These are phyloP conservation scores for Oryzias dopingdopingensis DNA, from an alignment of 2,797 vertebrate species.

Conservation along the genomic window DNA sequence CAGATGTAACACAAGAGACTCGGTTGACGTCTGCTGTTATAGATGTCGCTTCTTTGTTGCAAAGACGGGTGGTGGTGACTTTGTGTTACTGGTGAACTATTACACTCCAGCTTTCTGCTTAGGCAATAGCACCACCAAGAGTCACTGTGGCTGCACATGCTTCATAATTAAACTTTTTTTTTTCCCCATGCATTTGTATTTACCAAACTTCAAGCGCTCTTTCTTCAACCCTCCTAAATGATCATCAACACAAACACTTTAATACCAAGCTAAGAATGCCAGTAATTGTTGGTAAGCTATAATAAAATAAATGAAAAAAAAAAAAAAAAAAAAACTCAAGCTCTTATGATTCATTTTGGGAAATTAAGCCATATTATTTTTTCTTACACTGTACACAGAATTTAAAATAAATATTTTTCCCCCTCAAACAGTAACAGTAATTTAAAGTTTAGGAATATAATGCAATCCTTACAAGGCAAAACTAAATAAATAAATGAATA, in stretches of 20 bases:
- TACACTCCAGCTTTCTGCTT: slow-evolving; percentile 27
- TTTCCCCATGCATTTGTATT: background rate
- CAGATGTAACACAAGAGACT: background rate
- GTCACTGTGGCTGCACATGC: slow-evolving; percentile 32
- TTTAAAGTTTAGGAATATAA: too few species aligned
- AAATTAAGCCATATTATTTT: background rate
- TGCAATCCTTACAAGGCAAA: too few species aligned
- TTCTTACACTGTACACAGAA: background rate
- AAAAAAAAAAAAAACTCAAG: background rate
- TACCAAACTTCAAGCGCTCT: background rate
- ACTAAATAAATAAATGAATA: too few species aligned
- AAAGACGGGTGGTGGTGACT: slow-evolving; percentile 20
- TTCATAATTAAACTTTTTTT: background rate
- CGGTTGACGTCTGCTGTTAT: background rate
- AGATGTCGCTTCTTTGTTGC: slow-evolving; percentile 5
- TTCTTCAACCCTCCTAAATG: background rate
- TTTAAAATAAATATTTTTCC: too few species aligned
- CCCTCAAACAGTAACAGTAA: too few species aligned
- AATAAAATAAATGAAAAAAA: background rate
- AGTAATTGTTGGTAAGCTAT: background rate
- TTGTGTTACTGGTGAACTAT: background rate
- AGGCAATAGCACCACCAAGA: slow-evolving; percentile 73
- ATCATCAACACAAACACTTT: background rate
- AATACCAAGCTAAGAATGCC: background rate
- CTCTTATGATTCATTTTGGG: background rate